phyloP scores from a whole-genome alignment of 2,888 invertebrate species.

The Megamerina dolium region DNA sequence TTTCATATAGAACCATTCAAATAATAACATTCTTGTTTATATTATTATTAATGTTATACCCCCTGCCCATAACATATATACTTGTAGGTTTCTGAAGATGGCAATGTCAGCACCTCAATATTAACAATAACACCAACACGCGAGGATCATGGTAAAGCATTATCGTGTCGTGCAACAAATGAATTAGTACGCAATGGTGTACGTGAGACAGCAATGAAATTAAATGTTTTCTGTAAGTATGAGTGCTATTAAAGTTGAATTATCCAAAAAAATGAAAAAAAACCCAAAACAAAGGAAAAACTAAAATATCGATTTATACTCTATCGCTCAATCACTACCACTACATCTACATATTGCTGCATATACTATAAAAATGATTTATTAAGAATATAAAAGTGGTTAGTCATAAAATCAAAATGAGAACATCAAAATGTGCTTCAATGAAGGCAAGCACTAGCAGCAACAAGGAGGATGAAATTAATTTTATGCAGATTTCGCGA shows the following conservation, averaged over 20 bases:
- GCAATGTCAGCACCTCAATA: conserved; percentile 73
- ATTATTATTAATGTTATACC: neutral
- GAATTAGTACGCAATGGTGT: conserved; percentile 64
- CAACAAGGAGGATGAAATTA: no score
- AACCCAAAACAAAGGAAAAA: no score
- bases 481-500: no score
- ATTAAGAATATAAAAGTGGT: no score
- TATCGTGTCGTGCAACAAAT: conserved; percentile 79
- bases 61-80: no score
- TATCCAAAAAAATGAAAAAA: neutral
- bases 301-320: neutral
- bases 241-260: no score
- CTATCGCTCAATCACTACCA: no score
- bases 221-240: conserved; percentile 83
- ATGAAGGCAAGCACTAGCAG: no score
- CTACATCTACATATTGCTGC: no score
- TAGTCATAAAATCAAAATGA: no score
- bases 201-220: conserved; percentile 71
- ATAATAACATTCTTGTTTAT: neutral
- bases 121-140: conserved; percentile 69
- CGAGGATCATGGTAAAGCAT: conserved; percentile 69
- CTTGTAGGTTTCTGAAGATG: conserved; percentile 68
- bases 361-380: no score
- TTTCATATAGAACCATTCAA: neutral
- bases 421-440: no score